A percentile compares a stretch with the other conserved stretches of the same genome.
Evolutionary conservation across 1,140 invertebrate species (phyloP).

Genomic region (Aphelinus certus): DNA sequence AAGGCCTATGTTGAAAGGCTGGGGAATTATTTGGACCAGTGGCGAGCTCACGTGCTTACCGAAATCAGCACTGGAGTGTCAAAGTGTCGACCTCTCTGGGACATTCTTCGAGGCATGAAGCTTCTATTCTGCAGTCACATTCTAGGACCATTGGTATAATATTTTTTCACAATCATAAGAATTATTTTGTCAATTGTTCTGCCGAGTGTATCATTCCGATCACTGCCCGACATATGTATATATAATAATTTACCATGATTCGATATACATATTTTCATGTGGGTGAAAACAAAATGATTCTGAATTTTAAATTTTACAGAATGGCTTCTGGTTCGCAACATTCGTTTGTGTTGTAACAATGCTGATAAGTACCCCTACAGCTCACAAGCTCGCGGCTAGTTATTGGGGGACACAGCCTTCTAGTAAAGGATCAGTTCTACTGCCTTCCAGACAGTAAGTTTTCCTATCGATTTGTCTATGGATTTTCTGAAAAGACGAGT

Average conservation of each 20-base stretch:
- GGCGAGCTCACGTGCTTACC: slow-evolving; percentile 72
- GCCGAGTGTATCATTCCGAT: background rate
- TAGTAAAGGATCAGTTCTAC: slow-evolving; percentile 46
- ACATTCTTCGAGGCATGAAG: slow-evolving; percentile 73
- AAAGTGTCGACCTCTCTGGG: slow-evolving; percentile 77
- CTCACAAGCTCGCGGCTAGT: slow-evolving; percentile 56
- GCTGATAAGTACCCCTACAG: slow-evolving; percentile 60
- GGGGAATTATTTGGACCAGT: slow-evolving; percentile 72
- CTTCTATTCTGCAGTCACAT: slow-evolving; percentile 76
- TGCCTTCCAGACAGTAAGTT: slow-evolving; percentile 56
- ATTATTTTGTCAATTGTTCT: background rate
- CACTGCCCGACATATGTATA: too few species aligned
- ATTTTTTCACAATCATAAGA: background rate
- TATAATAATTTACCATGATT: too few species aligned
- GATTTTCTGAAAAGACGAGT: slow-evolving; percentile 10
- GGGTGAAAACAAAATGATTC: too few species aligned
- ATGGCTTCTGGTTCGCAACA: slow-evolving; percentile 70
- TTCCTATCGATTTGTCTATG: background rate
- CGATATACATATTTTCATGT: too few species aligned
- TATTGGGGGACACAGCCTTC: slow-evolving; percentile 49
- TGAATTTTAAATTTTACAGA: slow-evolving; percentile 56
- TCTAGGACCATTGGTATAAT: slow-evolving; percentile 73
- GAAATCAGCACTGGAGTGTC: slow-evolving; percentile 72
- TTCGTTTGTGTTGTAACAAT: slow-evolving; percentile 58
- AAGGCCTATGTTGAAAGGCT: slow-evolving; percentile 70